These are phyloP conservation scores for Vimba vimba DNA, from an alignment of 2,113 vertebrate species.

Conservation along the genomic window DNA sequence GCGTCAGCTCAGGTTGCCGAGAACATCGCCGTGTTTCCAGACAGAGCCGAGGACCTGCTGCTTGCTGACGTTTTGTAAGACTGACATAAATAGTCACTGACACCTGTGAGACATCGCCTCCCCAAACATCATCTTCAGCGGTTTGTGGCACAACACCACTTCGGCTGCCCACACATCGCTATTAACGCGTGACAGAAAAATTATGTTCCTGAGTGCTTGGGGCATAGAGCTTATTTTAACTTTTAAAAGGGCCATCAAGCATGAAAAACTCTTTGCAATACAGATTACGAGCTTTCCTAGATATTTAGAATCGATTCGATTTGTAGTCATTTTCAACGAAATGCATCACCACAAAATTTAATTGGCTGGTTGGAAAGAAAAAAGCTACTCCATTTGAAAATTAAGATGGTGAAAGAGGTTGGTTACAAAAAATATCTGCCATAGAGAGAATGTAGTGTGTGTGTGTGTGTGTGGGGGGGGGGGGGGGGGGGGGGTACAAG, in stretches of 20 bases:
- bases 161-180: constrained; percentile 2
- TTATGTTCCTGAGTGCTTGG: background rate
- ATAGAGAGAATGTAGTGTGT: background rate
- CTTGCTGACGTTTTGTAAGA: constrained; percentile 31
- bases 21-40: constrained; percentile 15
- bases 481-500: background rate
- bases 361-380: constrained; percentile 13
- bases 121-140: constrained; percentile 21
- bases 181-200: background rate
- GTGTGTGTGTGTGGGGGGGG: too few relatives aligned
- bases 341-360: background rate
- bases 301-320: background rate
- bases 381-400: constrained; percentile 39
- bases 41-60: constrained; percentile 31
- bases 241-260: background rate
- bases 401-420: background rate
- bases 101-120: constrained; percentile 10
- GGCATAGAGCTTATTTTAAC: background rate
- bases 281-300: background rate
- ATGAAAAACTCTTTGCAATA: background rate
- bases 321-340: background rate
- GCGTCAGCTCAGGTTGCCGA: constrained; percentile 11
- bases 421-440: constrained; percentile 35
- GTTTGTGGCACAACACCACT: constrained; percentile 35
- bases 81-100: constrained; percentile 40